Percentiles rank a stretch among this genome's conserved stretches.
phyloP scores from a whole-genome alignment of 23 tunicate species.

The Ciona savignyi region DNA sequence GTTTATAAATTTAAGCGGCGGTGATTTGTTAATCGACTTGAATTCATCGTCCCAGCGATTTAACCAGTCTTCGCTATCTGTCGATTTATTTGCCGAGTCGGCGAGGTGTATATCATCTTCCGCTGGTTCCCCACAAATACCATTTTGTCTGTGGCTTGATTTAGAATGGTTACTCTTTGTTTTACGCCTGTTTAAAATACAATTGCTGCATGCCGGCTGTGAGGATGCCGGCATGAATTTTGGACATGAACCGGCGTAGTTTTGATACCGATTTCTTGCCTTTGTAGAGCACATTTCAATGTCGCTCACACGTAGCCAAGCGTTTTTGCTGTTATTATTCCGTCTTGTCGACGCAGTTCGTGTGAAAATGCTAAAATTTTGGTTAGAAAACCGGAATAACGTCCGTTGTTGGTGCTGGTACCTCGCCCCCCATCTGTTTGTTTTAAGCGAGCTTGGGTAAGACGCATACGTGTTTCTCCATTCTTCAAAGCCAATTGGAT shows the following conservation, averaged over 20 bases:
- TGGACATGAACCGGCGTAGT: not conserved
- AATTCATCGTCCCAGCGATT: slow-evolving; percentile 40
- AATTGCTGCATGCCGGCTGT: not conserved
- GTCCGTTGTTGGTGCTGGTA: not conserved
- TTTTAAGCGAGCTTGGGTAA: not conserved
- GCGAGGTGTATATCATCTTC: not conserved
- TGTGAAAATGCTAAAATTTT: not conserved
- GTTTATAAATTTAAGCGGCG: slow-evolving; percentile 8
- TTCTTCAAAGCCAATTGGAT: not conserved
- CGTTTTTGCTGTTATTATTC: not conserved
- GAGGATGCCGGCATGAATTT: not conserved
- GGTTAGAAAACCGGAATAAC: not conserved
- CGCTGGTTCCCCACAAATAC: too few relatives aligned
- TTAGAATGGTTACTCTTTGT: too few relatives aligned
- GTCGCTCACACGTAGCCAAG: not conserved
- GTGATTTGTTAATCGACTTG: slow-evolving; percentile 2
- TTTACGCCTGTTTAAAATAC: not conserved
- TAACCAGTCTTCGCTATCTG: not conserved
- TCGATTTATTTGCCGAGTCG: not conserved
- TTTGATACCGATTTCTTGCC: not conserved
- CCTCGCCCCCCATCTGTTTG: not conserved
- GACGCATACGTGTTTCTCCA: not conserved
- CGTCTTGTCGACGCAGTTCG: not conserved
- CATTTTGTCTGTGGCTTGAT: too few relatives aligned
- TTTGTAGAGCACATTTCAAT: too few relatives aligned